Percentiles rank a stretch among this genome's conserved stretches.
Conservation (phyloP, 2,888 invertebrate genomes). For the Camponotus fellah region DNA sequence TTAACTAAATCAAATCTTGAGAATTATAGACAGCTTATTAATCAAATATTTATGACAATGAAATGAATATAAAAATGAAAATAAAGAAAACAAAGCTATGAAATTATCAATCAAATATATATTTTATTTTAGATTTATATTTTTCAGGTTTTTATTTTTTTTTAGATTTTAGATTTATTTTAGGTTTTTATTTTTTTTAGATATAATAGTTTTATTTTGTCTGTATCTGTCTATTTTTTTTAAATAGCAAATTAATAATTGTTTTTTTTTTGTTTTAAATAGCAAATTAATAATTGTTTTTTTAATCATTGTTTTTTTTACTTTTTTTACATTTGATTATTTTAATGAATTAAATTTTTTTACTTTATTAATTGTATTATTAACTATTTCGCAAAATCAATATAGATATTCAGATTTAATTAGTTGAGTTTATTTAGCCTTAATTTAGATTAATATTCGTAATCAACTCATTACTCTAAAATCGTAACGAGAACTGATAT, state of each 20-base stretch:
- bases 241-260: background rate
- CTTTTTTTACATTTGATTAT: background rate
- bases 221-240: too few relatives aligned
- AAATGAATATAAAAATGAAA: background rate
- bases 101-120: constrained; percentile 2
- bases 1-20: constrained; percentile 13
- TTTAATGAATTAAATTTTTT: background rate
- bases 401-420: background rate
- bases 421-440: constrained; percentile 21
- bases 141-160: background rate
- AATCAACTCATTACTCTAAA: background rate
- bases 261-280: background rate
- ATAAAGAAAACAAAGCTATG: background rate
- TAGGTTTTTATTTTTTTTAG: background rate
- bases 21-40: background rate
- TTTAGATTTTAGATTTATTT: constrained; percentile 1
- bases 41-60: background rate
- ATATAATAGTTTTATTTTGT: background rate
- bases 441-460: constrained; percentile 16
- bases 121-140: constrained; percentile 5
- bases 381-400: background rate
- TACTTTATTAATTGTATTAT: constrained; percentile 21
- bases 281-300: background rate
- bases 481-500: background rate
- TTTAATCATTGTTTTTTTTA: too few relatives aligned